Percentiles rank a stretch among this genome's conserved stretches.
Conservation (phyloP, 2,888 invertebrate species). For the Sphaeridia pumilis region DNA sequence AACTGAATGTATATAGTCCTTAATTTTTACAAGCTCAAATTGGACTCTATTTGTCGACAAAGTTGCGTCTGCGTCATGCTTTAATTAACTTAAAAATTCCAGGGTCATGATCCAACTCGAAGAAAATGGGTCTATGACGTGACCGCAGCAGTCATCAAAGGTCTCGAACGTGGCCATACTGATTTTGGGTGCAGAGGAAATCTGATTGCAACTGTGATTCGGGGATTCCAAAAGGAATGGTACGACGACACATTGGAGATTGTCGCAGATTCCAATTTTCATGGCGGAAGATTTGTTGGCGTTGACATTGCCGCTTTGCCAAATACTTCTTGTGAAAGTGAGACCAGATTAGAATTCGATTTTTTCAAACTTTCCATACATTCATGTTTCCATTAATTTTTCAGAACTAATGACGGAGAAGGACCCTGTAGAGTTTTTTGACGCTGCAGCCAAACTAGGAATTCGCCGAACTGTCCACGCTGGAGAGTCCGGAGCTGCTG, state of each 20-base stretch:
- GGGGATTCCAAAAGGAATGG: slow-evolving; percentile 25
- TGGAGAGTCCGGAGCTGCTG: slow-evolving; percentile 44
- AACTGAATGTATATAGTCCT: too few relatives aligned
- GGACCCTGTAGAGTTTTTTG: slow-evolving; percentile 36
- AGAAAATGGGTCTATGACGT: slow-evolving; percentile 30
- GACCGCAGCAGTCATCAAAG: slow-evolving; percentile 27
- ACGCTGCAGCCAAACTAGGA: slow-evolving; percentile 43
- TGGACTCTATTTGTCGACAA: too few relatives aligned
- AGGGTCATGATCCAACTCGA: slow-evolving; percentile 16
- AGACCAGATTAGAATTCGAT: too few relatives aligned
- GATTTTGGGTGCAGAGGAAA: slow-evolving; percentile 28
- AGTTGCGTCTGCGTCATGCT: too few relatives aligned
- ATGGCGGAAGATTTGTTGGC: slow-evolving; percentile 27
- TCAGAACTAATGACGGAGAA: slow-evolving; percentile 27
- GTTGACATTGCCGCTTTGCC: slow-evolving; percentile 31
- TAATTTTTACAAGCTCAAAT: too few relatives aligned
- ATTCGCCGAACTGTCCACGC: slow-evolving; percentile 48
- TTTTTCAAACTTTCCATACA: too few relatives aligned
- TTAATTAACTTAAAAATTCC: too few relatives aligned
- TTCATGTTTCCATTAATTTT: too few relatives aligned
- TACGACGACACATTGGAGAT: slow-evolving; percentile 27
- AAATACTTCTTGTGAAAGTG: slow-evolving; percentile 19
- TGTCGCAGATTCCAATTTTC: slow-evolving; percentile 24
- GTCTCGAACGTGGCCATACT: slow-evolving; percentile 22
- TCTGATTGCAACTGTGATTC: slow-evolving; percentile 27